These are phyloP conservation scores for Yasuhikotakia modesta DNA, from an alignment of 2,797 vertebrate species.

Conservation along the genomic window DNA sequence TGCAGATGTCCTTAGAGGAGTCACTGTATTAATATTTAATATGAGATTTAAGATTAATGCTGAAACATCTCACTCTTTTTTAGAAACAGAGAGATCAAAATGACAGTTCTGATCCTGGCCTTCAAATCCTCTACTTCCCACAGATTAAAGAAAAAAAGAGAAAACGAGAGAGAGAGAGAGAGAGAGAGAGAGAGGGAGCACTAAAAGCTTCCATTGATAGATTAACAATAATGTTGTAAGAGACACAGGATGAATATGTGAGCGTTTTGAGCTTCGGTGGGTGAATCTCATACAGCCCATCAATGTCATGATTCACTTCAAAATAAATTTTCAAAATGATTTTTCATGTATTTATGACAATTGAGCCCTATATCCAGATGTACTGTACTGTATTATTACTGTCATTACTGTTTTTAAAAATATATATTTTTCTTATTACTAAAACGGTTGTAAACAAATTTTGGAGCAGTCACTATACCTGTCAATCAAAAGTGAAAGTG, in stretches of 20 bases:
- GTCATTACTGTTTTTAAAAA: no score
- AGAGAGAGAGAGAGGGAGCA: background rate
- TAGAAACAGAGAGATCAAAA: background rate
- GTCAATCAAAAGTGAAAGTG: no score
- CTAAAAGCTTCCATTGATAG: conserved; percentile 1
- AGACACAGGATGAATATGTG: background rate
- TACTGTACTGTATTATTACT: no score
- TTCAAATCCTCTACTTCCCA: conserved; percentile 8
- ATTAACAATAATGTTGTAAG: background rate
- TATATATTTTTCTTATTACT: no score
- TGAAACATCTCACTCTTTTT: conserved; percentile 3
- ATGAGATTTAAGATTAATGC: conserved; percentile 2
- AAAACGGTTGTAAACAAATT: no score
- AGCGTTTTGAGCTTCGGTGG: background rate
- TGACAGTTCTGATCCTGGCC: background rate
- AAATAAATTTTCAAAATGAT: no score
- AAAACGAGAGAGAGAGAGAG: background rate
- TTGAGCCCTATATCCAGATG: no score
- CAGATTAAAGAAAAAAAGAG: background rate
- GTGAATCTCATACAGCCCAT: background rate
- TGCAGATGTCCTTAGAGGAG: background rate
- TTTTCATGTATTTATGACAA: no score
- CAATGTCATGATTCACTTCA: no score
- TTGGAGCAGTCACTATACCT: no score
- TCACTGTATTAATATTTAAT: background rate